phyloP scores from a whole-genome alignment of 1,140 invertebrate genomes.

The Bilobella aurantiaca region DNA sequence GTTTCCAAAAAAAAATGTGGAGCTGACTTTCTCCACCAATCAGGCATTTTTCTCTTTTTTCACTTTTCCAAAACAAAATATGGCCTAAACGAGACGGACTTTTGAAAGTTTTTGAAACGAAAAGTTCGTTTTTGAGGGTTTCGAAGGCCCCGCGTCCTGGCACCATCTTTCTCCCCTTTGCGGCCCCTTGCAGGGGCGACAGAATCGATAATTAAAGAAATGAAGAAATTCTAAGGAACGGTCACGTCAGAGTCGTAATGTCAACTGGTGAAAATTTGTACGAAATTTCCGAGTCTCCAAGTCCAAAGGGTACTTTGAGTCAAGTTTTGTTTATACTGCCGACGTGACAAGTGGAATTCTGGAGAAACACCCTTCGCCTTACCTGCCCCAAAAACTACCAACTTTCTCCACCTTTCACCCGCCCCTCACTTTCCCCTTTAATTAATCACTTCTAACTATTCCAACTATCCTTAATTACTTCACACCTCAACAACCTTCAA shows the following conservation, averaged over 20 bases:
- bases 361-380: constrained; percentile 7
- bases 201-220: constrained; percentile 34
- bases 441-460: constrained; percentile 34
- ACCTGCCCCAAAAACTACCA: background rate
- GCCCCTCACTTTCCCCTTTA: constrained; percentile 10
- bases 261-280: constrained; percentile 34
- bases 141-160: background rate
- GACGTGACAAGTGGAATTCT: constrained; percentile 33
- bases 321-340: constrained; percentile 29
- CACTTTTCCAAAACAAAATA: too few species aligned
- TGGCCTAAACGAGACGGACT: background rate
- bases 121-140: background rate
- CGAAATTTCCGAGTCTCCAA: constrained; percentile 24
- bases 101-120: too few species aligned
- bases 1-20: too few species aligned
- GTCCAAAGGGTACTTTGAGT: constrained; percentile 11
- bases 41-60: too few species aligned
- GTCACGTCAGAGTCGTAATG: constrained; percentile 35
- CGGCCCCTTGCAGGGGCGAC: too few species aligned
- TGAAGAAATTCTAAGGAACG: constrained; percentile 34
- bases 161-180: background rate
- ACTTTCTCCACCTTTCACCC: background rate
- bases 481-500: constrained; percentile 33
- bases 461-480: constrained; percentile 35
- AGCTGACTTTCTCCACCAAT: too few species aligned